A percentile compares a stretch with the other conserved stretches of the same genome.
Evolutionary conservation across 1,140 invertebrate genomes (phyloP).

Genomic region (Calosoma granatense): DNA sequence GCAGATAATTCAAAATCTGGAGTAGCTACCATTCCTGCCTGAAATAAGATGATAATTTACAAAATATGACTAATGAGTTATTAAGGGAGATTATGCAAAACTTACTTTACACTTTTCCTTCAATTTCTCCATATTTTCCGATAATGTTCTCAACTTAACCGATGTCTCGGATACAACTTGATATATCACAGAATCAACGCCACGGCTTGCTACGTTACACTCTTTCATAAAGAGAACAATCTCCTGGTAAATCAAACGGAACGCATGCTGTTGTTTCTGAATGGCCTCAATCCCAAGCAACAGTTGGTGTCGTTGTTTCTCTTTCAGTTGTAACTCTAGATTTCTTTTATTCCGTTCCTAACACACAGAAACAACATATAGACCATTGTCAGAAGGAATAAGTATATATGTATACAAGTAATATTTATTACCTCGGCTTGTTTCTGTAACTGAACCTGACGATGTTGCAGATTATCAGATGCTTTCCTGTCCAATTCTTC

Average conservation of each 20-base stretch:
- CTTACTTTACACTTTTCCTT: conserved; percentile 40
- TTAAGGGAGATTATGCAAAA: conserved; percentile 40
- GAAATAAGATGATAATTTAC: conserved; percentile 32
- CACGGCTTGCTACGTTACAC: conserved; percentile 21
- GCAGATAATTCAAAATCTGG: conserved; percentile 22
- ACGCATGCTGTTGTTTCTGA: conserved; percentile 24
- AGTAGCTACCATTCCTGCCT: conserved; percentile 28
- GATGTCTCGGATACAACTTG: conserved; percentile 23
- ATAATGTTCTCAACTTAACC: conserved; percentile 30
- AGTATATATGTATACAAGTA: neutral
- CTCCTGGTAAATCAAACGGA: conserved; percentile 31
- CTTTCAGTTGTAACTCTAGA: conserved; percentile 32
- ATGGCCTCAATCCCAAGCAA: conserved; percentile 31
- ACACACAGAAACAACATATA: conserved; percentile 15
- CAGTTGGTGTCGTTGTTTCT: conserved; percentile 31
- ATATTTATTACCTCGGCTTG: conserved; percentile 1
- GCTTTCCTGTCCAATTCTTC: conserved; percentile 30
- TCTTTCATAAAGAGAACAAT: conserved; percentile 29
- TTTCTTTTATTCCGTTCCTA: conserved; percentile 34
- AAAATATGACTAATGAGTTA: too few relatives aligned
- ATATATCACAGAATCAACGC: conserved; percentile 26
- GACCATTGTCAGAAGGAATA: neutral
- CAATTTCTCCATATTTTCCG: conserved; percentile 36
- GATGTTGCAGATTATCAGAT: conserved; percentile 24
- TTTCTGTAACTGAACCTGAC: conserved; percentile 32